Evolutionary conservation across 2,888 invertebrate genomes (phyloP).

Genomic region (Andrena chrysosceles): DNA sequence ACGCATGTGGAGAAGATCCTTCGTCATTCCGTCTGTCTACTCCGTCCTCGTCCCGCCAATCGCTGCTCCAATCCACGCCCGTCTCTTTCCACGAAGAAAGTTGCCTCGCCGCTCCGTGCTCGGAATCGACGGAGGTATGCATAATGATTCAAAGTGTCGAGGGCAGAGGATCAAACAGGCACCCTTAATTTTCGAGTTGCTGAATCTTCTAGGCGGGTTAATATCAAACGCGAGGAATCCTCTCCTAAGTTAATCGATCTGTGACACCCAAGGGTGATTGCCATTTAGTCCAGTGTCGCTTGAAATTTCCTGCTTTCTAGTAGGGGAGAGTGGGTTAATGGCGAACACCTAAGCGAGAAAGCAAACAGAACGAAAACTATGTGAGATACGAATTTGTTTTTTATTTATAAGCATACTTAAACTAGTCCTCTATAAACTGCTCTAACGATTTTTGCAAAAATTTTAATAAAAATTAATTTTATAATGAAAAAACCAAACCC

Average conservation of each 20-base stretch:
- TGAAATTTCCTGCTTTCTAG: too few species aligned
- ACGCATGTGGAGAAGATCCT: constrained; percentile 34
- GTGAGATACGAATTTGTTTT: too few species aligned
- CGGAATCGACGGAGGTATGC: constrained; percentile 40
- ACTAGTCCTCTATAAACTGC: too few species aligned
- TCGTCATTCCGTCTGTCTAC: constrained; percentile 44
- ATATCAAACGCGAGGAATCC: not conserved
- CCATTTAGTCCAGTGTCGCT: not conserved
- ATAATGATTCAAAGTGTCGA: constrained; percentile 54
- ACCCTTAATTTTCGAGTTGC: constrained; percentile 38
- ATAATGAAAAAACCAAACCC: too few species aligned
- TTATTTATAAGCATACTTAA: too few species aligned
- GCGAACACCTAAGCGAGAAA: too few species aligned
- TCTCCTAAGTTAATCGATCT: not conserved
- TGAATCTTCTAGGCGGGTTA: constrained; percentile 7
- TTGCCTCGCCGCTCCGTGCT: constrained; percentile 48
- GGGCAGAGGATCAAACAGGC: constrained; percentile 34
- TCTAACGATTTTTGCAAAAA: too few species aligned
- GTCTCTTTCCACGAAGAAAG: constrained; percentile 25
- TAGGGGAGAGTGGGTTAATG: too few species aligned
- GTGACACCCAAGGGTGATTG: not conserved
- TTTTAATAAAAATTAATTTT: too few species aligned
- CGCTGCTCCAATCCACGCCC: not conserved
- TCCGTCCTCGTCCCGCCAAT: constrained; percentile 16
- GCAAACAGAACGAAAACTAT: too few species aligned